Evolutionary conservation across 2,797 vertebrate species (phyloP), one percentile per base, ranked within the genome.

Genomic region (Pteronotus mesoamericanus): DNA sequence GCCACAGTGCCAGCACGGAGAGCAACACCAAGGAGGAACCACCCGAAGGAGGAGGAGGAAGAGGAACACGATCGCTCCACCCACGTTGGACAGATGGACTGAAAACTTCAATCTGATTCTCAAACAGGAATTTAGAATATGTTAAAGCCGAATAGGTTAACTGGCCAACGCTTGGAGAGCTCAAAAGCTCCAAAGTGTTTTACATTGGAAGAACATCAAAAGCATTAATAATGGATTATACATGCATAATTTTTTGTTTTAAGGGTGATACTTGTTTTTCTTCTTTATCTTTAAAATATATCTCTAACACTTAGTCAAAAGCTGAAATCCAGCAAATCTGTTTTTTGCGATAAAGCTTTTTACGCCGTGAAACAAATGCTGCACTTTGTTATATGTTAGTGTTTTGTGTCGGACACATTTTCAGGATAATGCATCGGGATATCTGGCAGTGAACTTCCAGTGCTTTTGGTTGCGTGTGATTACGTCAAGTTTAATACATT

Each of bases 11-110:
- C 93, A 99, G 99, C 98, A 98, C 98, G 48, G 98, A 99, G 91
- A 99, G 99, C 86, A 99, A 99, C 93, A 99, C 99, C 1, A 99
- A 99, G 89, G 99, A 99, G 4, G 99, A 99, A 92, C 99, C 99
- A 6, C 99, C 99, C n/a, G n/a, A n/a, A n/a, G 0, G 99, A 98
- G 98, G 99, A 99, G 97, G 99, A 98, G 98, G 99, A 99, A 97
- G 99, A 99, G 98, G 99, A 99, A 98, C 98, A 98, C 96, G 39
- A 32, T 64, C 46, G 57, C 44, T 46, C n/a, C 59, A 32, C 24
- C 69, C 42, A 10, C 37, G 5, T 34, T 66, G 96, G 59, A 97
- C 96, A 93, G 77, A 5, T 42, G 72, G 42, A 75, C 64, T 32
- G 16, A 75, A 80, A 93, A 91, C 5, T 11, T 3, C 51, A 44